A percentile compares a stretch with the other conserved stretches of the same genome.
phyloP scores from a whole-genome alignment of 2,797 vertebrate genomes.

The Phoebastria nigripes region DNA sequence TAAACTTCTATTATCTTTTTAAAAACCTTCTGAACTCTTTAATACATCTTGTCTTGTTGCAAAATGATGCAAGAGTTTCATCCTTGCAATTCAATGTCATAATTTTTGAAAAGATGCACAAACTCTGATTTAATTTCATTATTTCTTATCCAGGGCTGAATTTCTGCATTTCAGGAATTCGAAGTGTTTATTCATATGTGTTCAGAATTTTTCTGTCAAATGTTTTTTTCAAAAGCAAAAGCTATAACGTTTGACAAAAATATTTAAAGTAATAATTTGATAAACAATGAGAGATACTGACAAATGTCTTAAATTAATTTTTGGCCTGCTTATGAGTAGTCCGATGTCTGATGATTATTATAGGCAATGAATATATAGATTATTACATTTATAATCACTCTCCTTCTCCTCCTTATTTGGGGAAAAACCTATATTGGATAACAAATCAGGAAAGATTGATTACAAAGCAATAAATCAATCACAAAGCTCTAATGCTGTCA shows the following conservation, averaged over 20 bases:
- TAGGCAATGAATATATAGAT: background rate
- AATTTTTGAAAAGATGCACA: background rate
- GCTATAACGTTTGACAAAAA: background rate
- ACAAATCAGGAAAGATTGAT: slow-evolving; percentile 34
- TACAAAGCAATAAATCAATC: slow-evolving; percentile 52
- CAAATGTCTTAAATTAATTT: background rate
- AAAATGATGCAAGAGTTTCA: background rate
- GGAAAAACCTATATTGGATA: background rate
- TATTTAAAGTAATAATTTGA: background rate
- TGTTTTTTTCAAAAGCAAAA: background rate
- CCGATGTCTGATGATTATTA: background rate
- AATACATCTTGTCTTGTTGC: background rate
- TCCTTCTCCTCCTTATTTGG: background rate
- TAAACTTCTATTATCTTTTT: background rate
- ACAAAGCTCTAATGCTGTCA: slow-evolving; percentile 5
- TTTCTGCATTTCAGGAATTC: background rate
- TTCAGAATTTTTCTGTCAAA: background rate
- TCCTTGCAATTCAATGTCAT: background rate
- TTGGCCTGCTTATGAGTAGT: background rate
- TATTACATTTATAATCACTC: background rate
- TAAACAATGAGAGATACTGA: background rate
- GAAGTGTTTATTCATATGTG: background rate
- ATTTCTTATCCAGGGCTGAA: background rate
- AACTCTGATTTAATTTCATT: background rate
- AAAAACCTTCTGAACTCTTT: background rate